A percentile compares a stretch with the other conserved stretches of the same genome.
These are phyloP conservation scores for sheep (Ovis aries) DNA, from an alignment of 2,113 vertebrate species.

Conservation along the genomic window DNA sequence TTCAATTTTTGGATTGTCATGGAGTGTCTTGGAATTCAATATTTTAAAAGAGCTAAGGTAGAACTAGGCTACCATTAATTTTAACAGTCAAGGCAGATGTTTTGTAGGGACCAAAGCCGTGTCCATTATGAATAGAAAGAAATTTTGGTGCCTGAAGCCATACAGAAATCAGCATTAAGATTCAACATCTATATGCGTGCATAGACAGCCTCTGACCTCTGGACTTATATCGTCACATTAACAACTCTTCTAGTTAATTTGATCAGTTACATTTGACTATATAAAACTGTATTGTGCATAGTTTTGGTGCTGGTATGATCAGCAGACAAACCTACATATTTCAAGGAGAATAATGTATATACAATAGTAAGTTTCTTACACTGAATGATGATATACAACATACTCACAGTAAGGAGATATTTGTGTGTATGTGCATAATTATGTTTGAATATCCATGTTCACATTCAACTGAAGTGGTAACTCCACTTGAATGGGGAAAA, in stretches of 20 bases:
- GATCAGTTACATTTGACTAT: background rate
- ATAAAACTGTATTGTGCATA: background rate
- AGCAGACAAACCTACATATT: background rate
- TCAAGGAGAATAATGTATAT: background rate
- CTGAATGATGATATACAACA: background rate
- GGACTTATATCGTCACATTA: background rate
- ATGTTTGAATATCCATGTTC: background rate
- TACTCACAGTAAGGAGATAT: background rate
- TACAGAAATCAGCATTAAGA: background rate
- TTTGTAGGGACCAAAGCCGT: background rate
- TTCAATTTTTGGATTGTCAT: background rate
- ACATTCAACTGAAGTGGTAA: background rate
- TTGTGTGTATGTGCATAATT: background rate
- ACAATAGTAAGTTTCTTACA: background rate
- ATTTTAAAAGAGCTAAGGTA: background rate
- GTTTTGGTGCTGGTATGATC: background rate
- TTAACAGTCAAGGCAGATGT: background rate
- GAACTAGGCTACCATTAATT: background rate
- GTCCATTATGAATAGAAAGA: background rate
- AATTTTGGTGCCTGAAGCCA: background rate
- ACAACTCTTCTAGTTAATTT: background rate
- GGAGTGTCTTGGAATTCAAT: background rate
- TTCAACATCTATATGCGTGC: background rate
- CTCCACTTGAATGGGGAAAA: background rate
- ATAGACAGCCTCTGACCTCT: background rate